These are phyloP conservation scores for Allolobophora icterica DNA, from an alignment of 2,888 invertebrate genomes.

Conservation along the genomic window DNA sequence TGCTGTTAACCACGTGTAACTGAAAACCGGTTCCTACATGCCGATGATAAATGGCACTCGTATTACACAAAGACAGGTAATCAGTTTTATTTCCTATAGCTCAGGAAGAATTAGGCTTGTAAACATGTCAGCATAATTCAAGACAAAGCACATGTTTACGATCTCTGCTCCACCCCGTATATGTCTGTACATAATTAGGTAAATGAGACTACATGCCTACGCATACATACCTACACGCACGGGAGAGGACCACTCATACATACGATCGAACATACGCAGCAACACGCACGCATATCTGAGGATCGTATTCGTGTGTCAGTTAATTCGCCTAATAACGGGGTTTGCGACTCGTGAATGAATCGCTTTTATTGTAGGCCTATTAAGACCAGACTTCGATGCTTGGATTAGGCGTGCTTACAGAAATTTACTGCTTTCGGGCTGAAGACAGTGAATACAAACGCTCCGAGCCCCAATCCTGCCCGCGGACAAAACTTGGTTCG, in stretches of 20 bases:
- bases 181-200: neutral
- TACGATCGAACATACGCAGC: neutral
- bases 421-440: neutral
- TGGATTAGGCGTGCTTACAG: neutral
- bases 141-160: constrained; percentile 17
- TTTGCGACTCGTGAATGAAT: neutral
- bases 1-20: too few relatives aligned
- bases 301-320: neutral
- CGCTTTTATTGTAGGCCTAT: neutral
- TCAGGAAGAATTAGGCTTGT: neutral
- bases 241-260: neutral
- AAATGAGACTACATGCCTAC: neutral
- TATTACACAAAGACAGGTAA: neutral
- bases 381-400: neutral
- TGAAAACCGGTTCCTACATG: too few relatives aligned
- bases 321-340: constrained; percentile 14
- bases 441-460: neutral
- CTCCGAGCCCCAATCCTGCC: neutral
- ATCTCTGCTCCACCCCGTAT: neutral
- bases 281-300: neutral
- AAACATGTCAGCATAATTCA: neutral
- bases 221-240: neutral
- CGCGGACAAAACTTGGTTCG: neutral
- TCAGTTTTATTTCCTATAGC: neutral
- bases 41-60: neutral